Evolutionary conservation across 1,140 invertebrate species (phyloP).

Genomic region (Drosophila navojoa): DNA sequence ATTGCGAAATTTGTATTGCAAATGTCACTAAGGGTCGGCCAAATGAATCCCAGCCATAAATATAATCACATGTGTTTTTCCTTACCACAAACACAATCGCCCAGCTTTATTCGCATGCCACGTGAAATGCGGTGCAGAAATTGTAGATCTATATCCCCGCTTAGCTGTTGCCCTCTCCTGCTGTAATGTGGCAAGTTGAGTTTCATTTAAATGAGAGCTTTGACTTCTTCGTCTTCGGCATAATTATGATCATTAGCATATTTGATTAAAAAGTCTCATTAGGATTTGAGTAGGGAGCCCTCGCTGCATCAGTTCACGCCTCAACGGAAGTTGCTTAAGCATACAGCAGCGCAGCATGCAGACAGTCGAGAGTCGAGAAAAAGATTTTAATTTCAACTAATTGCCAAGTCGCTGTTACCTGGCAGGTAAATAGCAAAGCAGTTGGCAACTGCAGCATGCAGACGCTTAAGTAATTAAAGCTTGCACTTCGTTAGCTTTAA

Average conservation of each 20-base stretch:
- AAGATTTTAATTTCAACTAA: conserved; percentile 82
- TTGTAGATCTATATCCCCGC: not conserved
- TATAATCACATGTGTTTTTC: conserved; percentile 51
- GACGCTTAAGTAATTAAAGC: conserved; percentile 75
- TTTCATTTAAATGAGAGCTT: conserved; percentile 58
- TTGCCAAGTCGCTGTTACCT: conserved; percentile 48
- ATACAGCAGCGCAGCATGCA: conserved; percentile 53
- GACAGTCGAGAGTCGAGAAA: conserved; percentile 32
- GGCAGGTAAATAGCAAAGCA: conserved; percentile 3
- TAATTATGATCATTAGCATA: conserved; percentile 74
- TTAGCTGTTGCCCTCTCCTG: too few species aligned
- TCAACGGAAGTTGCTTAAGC: conserved; percentile 67
- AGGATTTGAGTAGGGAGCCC: conserved; percentile 33
- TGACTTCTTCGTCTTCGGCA: conserved; percentile 53
- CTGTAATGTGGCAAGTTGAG: not conserved
- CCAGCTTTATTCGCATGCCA: conserved; percentile 1
- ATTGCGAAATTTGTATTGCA: conserved; percentile 76
- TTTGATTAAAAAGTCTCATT: conserved; percentile 82
- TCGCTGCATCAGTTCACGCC: conserved; percentile 58
- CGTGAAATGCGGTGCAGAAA: not conserved
- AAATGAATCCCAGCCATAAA: conserved; percentile 43
- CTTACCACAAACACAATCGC: conserved; percentile 11
- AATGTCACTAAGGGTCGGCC: conserved; percentile 53
- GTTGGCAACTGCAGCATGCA: conserved; percentile 1
- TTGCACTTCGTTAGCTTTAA: conserved; percentile 71